These are phyloP conservation scores for Cactoblastis cactorum DNA, from an alignment of 2,888 invertebrate species.

Conservation along the genomic window DNA sequence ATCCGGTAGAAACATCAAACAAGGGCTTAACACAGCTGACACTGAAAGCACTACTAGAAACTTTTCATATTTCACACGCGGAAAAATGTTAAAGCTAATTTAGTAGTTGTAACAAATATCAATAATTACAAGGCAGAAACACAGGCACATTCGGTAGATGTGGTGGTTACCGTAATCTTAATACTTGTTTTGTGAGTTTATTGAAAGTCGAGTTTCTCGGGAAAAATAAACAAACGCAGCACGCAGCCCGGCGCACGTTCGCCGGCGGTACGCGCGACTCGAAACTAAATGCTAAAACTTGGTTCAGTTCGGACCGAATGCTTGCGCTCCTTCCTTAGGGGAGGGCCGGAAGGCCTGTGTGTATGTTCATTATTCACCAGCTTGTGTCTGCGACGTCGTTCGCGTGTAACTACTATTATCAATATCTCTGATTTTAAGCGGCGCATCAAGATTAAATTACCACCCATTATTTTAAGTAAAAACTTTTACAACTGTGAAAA, in stretches of 20 bases:
- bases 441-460: too few relatives aligned
- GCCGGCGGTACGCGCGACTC: constrained; percentile 13
- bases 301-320: constrained; percentile 8
- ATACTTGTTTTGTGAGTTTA: constrained; percentile 44
- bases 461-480: too few relatives aligned
- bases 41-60: constrained; percentile 71
- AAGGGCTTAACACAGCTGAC: constrained; percentile 56
- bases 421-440: too few relatives aligned
- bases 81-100: constrained; percentile 40
- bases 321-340: constrained; percentile 9
- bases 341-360: neutral
- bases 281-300: constrained; percentile 9
- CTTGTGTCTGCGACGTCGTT: too few relatives aligned
- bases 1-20: constrained; percentile 58
- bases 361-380: neutral
- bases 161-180: constrained; percentile 36
- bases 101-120: constrained; percentile 37
- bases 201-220: constrained; percentile 53
- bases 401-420: too few relatives aligned
- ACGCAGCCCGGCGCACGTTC: constrained; percentile 31
- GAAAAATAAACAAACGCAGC: constrained; percentile 41
- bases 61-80: constrained; percentile 61
- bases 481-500: too few relatives aligned
- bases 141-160: constrained; percentile 33
- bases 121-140: constrained; percentile 32